Conservation (phyloP, 2,888 invertebrate species). For the Pterobdella sp. region DNA sequence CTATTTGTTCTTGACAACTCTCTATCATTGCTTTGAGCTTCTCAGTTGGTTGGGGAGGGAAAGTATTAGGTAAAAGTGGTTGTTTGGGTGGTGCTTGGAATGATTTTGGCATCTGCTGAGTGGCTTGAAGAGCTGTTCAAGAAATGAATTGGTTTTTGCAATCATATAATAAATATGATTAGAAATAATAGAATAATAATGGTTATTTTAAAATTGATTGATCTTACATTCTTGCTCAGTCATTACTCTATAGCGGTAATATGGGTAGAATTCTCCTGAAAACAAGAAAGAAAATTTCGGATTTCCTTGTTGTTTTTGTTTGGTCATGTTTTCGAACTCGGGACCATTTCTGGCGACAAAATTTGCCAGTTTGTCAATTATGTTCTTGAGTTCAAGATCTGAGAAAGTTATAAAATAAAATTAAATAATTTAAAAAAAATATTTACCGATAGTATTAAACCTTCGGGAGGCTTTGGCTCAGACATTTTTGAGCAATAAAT, state of each 20-base stretch:
- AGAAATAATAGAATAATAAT: not conserved
- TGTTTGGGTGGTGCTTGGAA: slow-evolving; percentile 44
- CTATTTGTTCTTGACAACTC: slow-evolving; percentile 64
- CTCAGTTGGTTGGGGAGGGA: slow-evolving; percentile 44
- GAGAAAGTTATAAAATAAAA: not conserved
- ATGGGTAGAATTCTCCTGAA: slow-evolving; percentile 88
- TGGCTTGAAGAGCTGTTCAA: slow-evolving; percentile 36
- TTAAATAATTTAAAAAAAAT: not conserved
- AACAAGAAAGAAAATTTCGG: slow-evolving; percentile 93
- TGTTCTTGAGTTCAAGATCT: slow-evolving; percentile 72
- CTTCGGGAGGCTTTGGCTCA: slow-evolving; percentile 4
- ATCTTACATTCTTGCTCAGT: slow-evolving; percentile 74
- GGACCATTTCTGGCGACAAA: slow-evolving; percentile 98
- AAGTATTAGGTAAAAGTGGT: slow-evolving; percentile 42
- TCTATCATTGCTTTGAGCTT: slow-evolving; percentile 37
- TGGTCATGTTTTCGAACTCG: slow-evolving; percentile 98
- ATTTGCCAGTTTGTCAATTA: slow-evolving; percentile 95
- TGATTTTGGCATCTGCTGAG: slow-evolving; percentile 35
- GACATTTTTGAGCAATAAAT: not conserved
- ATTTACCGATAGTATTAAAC: not conserved
- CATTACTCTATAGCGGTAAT: slow-evolving; percentile 91
- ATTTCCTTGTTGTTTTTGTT: slow-evolving; percentile 94
- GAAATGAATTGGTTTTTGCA: too few species aligned
- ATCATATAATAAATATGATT: too few species aligned
- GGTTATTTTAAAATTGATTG: not conserved